Percentiles rank a stretch among this genome's conserved stretches.
Conservation (phyloP, 2,113 vertebrate genomes). For the Jacana jacana region DNA sequence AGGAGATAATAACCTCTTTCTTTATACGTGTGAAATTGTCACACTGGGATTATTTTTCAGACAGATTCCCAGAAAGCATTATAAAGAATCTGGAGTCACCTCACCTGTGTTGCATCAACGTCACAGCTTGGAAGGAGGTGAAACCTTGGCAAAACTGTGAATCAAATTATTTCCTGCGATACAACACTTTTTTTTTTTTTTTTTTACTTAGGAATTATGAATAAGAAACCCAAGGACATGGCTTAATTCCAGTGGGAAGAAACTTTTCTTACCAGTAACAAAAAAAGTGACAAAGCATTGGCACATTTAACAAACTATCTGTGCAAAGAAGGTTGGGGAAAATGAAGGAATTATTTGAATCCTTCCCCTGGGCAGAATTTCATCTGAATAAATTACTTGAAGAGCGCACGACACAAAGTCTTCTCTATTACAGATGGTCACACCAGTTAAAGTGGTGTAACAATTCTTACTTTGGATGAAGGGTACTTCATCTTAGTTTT, state of each 20-base stretch:
- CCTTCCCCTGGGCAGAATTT: not conserved
- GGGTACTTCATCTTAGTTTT: not conserved
- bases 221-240: not conserved
- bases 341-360: not conserved
- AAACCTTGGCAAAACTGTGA: not conserved
- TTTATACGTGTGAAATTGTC: not conserved
- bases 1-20: not conserved
- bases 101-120: not conserved
- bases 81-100: not conserved
- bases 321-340: not conserved
- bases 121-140: not conserved
- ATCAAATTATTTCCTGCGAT: not conserved
- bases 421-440: not conserved
- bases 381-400: conserved; percentile 7
- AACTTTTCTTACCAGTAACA: not conserved
- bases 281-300: not conserved
- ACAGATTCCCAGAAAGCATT: not conserved
- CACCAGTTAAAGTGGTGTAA: not conserved
- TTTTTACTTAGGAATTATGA: not conserved
- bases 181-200: not conserved
- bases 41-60: not conserved
- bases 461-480: not conserved
- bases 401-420: not conserved
- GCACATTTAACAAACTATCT: not conserved
- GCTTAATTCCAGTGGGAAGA: not conserved